Evolutionary conservation across 2,797 vertebrate species (phyloP), one percentile per base, ranked within the genome.

Genomic region (Arrhamphus sclerolepis): DNA sequence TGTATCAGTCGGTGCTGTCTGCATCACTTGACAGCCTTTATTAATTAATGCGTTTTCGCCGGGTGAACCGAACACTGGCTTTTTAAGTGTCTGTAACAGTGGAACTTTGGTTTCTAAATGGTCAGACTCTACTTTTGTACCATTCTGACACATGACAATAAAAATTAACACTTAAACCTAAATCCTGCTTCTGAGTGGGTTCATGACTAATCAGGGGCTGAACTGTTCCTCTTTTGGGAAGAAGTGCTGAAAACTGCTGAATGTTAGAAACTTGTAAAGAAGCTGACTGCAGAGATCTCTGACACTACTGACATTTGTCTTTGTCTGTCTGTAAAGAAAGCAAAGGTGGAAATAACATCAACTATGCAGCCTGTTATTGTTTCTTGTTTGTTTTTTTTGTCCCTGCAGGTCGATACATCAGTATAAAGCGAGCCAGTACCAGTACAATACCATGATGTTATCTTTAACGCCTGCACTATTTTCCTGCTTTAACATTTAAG

Each of bases 61-160:
- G 57, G 71, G 70, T 71, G 52, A 66, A 77, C 58, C 52, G 72
- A 62, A 67, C 69, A 53, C 44, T 76, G 73, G 72, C 78, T 80
- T 85, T 77, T 70, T 73, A 65, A 78, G 75, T 7, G 50, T 75
- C 80, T 75, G 66, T 71, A 77, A 72, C 39, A 51, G 51, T 60
- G 72, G 47, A 77, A 71, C 72, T 75, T 66, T 72, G 60, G 75
- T 77, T 80, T 82, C 51, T 20, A 66, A 72, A 81, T 70, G 70
- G 80, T 84, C 69, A 72, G 70, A 74, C 56, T 22, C 51, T 72
- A 81, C 76, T 84, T 90, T 90, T 89, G 77, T 90, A 89, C 80
- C 59, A 73, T 83, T 89, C 75, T 78, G 64, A 88, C 57, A 82
- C 59, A 49, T 78, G 64, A 72, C 77, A 77, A 83, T 83, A 77